phyloP scores from a whole-genome alignment of 1,140 invertebrate genomes.

The Contarinia nasturtii region DNA sequence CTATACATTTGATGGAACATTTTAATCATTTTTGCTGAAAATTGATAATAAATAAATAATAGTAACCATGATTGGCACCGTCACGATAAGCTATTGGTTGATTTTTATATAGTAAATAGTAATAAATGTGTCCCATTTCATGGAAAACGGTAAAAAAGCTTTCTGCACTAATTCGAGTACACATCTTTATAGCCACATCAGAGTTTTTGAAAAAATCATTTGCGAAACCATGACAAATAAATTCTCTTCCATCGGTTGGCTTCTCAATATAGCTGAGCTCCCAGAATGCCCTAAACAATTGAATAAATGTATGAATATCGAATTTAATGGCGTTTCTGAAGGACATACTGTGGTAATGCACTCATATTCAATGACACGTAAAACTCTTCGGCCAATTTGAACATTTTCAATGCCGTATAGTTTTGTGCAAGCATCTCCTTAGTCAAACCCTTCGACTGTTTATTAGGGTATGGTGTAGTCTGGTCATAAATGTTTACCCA shows the following conservation, averaged over 20 bases:
- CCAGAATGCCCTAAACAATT: constrained; percentile 49
- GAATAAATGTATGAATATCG: neutral
- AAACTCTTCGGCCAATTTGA: no score
- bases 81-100: constrained; percentile 40
- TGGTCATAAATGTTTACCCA: no score
- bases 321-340: no score
- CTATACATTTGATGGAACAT: no score
- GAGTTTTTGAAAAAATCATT: constrained; percentile 35
- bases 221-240: constrained; percentile 57
- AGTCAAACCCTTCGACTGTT: no score
- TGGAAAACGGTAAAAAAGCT: constrained; percentile 57
- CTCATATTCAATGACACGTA: neutral
- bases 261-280: constrained; percentile 14
- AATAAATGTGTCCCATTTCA: constrained; percentile 61
- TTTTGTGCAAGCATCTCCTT: no score
- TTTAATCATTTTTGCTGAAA: no score
- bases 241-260: constrained; percentile 21
- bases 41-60: no score
- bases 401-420: no score
- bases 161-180: constrained; percentile 43
- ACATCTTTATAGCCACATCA: no score
- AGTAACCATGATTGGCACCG: constrained; percentile 62
- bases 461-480: no score
- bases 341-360: neutral
- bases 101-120: constrained; percentile 49